Evolutionary conservation across 2,888 invertebrate genomes (phyloP).

Genomic region (Lapara coniferarum): DNA sequence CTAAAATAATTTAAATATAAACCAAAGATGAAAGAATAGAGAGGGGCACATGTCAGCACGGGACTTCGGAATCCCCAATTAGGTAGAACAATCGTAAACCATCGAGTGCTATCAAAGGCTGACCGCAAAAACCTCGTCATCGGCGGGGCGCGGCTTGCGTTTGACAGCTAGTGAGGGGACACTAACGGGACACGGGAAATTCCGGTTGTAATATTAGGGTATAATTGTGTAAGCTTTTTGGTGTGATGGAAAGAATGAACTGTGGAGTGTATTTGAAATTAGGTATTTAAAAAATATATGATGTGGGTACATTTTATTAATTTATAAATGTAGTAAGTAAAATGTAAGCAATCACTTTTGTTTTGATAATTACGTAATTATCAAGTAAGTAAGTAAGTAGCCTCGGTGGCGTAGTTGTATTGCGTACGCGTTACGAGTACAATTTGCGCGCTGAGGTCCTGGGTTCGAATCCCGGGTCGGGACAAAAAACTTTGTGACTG

Average conservation of each 20-base stretch:
- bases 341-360: too few relatives aligned
- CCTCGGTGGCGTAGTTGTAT: too few relatives aligned
- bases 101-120: slow-evolving; percentile 42
- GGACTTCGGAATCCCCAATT: slow-evolving; percentile 35
- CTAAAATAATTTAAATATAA: neutral
- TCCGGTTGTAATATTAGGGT: neutral
- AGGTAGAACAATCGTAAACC: slow-evolving; percentile 37
- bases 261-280: too few relatives aligned
- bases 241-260: neutral
- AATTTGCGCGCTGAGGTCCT: too few relatives aligned
- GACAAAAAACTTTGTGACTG: too few relatives aligned
- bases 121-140: slow-evolving; percentile 33
- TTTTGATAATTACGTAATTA: too few relatives aligned
- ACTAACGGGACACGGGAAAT: neutral
- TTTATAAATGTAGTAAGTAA: too few relatives aligned
- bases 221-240: neutral
- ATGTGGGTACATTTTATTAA: too few relatives aligned
- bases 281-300: neutral
- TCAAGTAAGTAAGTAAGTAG: too few relatives aligned
- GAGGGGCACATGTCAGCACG: neutral
- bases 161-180: slow-evolving; percentile 38
- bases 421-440: too few relatives aligned
- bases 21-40: slow-evolving; percentile 12
- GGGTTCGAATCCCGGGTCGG: too few relatives aligned
- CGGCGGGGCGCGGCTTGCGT: slow-evolving; percentile 33